Conservation (phyloP, 2,113 vertebrate genomes). For the Piaya cayana region DNA sequence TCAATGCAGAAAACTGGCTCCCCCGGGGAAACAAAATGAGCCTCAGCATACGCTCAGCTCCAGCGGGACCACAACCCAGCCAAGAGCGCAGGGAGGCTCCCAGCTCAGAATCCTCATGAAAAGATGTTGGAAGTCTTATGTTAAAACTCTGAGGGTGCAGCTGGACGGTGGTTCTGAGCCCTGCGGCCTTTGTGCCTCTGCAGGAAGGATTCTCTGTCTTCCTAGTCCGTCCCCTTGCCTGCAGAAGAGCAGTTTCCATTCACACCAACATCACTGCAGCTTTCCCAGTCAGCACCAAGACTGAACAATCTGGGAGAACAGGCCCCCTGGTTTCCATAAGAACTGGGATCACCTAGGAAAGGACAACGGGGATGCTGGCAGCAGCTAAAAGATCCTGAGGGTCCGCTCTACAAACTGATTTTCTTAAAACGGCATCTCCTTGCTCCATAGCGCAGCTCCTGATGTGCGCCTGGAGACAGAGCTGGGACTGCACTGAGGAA, state of each 20-base stretch:
- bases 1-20: not conserved
- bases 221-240: rapidly evolving
- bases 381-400: not conserved
- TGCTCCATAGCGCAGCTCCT: not conserved
- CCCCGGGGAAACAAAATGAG: not conserved
- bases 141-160: not conserved
- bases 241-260: not conserved
- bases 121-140: not conserved
- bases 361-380: rapidly evolving
- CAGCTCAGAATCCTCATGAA: not conserved
- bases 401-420: not conserved
- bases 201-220: not conserved
- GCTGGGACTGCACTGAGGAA: not conserved
- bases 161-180: not conserved
- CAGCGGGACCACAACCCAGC: rapidly evolving
- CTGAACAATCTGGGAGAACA: rapidly evolving
- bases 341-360: rapidly evolving
- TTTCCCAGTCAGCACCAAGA: not conserved
- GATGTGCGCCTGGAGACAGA: not conserved
- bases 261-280: rapidly evolving
- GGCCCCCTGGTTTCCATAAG: rapidly evolving
- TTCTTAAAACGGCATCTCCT: not conserved
- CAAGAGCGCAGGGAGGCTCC: rapidly evolving
- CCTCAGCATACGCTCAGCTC: rapidly evolving
- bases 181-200: rapidly evolving